These are phyloP conservation scores for Aradophagus sp. DNA, from an alignment of 1,140 invertebrate genomes.

Conservation along the genomic window DNA sequence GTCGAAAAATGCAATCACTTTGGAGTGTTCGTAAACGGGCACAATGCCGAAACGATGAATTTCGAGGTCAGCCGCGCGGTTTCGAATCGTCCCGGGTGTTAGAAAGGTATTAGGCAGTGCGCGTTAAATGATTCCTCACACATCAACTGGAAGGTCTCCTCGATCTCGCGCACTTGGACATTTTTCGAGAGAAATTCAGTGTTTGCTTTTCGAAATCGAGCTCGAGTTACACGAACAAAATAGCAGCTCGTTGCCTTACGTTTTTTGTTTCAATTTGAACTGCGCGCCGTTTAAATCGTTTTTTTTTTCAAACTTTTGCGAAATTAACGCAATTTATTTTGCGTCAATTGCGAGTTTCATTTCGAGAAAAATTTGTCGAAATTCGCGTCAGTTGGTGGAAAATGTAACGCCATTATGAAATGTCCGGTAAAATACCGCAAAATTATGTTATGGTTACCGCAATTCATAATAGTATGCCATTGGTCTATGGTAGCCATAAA, in stretches of 20 bases:
- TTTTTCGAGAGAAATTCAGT: slow-evolving; percentile 34
- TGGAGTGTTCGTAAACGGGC: slow-evolving; percentile 31
- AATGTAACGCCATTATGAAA: too few species aligned
- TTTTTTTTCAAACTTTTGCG: too few species aligned
- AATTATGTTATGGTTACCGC: too few species aligned
- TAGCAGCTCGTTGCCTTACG: too few species aligned
- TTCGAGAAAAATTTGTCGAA: too few species aligned
- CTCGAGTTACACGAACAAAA: slow-evolving; percentile 9
- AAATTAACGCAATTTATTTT: too few species aligned
- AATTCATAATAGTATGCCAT: too few species aligned
- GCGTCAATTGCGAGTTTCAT: too few species aligned
- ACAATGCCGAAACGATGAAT: slow-evolving; percentile 41
- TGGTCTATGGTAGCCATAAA: too few species aligned
- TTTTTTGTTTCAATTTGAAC: too few species aligned
- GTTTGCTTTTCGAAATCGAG: slow-evolving; percentile 40
- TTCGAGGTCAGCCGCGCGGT: slow-evolving; percentile 50
- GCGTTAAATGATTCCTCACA: slow-evolving; percentile 48
- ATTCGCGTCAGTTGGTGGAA: too few species aligned
- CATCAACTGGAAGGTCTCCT: slow-evolving; percentile 46
- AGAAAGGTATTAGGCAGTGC: slow-evolving; percentile 59
- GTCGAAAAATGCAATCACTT: slow-evolving; percentile 44
- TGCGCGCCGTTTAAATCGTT: neutral
- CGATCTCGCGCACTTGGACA: slow-evolving; percentile 2
- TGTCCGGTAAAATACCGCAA: too few species aligned
- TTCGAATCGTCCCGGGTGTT: slow-evolving; percentile 40